phyloP scores from a whole-genome alignment of 2,113 vertebrate species.

The Sander lucioperca region DNA sequence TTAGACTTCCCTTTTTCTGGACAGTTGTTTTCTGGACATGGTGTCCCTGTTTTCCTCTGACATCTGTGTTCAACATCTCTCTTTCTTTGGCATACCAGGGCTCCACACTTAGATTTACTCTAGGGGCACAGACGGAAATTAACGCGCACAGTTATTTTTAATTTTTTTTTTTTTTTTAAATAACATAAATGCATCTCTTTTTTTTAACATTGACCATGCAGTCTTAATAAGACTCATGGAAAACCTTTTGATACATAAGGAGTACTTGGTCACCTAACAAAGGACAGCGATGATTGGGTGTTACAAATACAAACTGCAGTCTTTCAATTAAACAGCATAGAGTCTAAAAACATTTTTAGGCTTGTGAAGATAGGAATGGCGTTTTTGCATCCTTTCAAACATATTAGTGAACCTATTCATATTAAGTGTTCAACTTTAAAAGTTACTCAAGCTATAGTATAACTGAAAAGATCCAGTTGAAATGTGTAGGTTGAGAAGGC shows the following conservation, averaged over 20 bases:
- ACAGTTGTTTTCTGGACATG: not conserved
- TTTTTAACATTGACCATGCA: not conserved
- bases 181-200: not conserved
- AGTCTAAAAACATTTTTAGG: not conserved
- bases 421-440: too few species aligned
- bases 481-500: not conserved
- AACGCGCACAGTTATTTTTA: too few species aligned
- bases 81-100: not conserved
- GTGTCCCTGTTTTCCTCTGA: not conserved
- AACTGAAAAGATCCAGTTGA: not conserved
- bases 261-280: not conserved
- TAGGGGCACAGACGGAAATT: not conserved
- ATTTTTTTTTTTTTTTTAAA: too few species aligned
- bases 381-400: too few species aligned
- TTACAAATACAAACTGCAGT: not conserved
- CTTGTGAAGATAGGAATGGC: not conserved
- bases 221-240: too few species aligned
- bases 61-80: not conserved
- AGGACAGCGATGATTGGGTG: not conserved
- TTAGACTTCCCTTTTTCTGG: conserved; percentile 57
- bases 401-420: too few species aligned
- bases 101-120: not conserved
- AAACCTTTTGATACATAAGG: not conserved
- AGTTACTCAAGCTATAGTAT: too few species aligned
- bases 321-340: not conserved